Conservation (phyloP, 2,888 invertebrate species). For the Thymelicus sylvestris region DNA sequence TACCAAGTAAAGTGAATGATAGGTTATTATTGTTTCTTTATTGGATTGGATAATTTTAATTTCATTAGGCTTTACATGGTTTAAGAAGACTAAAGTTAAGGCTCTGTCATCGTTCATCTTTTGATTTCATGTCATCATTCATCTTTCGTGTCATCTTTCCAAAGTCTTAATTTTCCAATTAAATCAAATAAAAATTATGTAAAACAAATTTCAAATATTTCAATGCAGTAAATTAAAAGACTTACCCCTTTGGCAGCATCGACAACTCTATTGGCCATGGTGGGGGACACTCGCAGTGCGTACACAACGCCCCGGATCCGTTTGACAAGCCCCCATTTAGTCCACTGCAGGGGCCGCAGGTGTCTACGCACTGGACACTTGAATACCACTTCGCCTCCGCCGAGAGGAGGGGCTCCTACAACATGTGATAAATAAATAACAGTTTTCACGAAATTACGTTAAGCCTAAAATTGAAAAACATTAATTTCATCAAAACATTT, state of each 20-base stretch:
- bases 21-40: no score
- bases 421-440: neutral
- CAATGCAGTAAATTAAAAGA: neutral
- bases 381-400: slow-evolving; percentile 97
- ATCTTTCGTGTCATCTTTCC: no score
- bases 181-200: neutral
- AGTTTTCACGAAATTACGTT: neutral
- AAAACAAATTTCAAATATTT: no score
- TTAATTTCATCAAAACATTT: no score
- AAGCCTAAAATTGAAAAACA: no score
- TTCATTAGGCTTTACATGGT: no score
- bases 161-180: no score
- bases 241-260: slow-evolving; percentile 94
- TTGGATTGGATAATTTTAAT: no score
- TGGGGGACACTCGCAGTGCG: slow-evolving; percentile 96
- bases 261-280: slow-evolving; percentile 96
- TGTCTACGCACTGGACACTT: slow-evolving; percentile 94
- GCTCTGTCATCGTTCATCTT: no score
- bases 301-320: slow-evolving; percentile 96
- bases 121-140: no score
- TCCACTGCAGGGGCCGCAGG: slow-evolving; percentile 91
- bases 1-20: no score
- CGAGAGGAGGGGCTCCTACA: slow-evolving; percentile 91
- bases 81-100: no score
- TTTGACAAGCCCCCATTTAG: slow-evolving; percentile 96